Conservation (phyloP, 2,113 vertebrate species). For the Empidonax alnorum region DNA sequence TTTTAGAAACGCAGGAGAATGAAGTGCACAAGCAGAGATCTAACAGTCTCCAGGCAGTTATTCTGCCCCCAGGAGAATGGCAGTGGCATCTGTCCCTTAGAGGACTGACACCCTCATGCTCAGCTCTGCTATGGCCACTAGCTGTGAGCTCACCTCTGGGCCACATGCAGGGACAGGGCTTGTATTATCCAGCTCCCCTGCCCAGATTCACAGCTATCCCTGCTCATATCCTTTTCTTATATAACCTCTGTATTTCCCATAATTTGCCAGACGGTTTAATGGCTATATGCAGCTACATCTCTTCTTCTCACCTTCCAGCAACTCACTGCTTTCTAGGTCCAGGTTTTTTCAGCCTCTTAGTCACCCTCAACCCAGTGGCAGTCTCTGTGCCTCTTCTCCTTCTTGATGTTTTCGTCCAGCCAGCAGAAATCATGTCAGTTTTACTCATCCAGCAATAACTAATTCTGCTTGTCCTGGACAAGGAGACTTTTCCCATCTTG, state of each 20-base stretch:
- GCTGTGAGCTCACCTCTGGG: background rate
- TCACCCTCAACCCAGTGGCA: background rate
- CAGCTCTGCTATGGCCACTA: background rate
- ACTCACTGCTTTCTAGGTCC: background rate
- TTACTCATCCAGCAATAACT: background rate
- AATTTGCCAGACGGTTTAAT: background rate
- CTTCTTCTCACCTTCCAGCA: background rate
- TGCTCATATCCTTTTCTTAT: background rate
- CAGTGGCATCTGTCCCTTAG: background rate
- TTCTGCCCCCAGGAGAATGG: background rate
- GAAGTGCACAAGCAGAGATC: background rate
- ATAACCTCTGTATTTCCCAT: background rate
- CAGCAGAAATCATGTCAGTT: background rate
- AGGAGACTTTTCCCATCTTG: background rate
- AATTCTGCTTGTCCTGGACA: background rate
- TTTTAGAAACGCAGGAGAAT: background rate
- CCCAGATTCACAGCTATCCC: background rate
- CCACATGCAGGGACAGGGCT: accelerated
- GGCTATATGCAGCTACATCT: background rate
- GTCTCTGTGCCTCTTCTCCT: background rate
- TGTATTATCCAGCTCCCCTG: background rate
- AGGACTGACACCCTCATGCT: background rate
- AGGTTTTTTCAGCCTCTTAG: background rate
- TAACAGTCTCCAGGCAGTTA: background rate
- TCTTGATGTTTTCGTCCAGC: background rate